Evolutionary conservation across 1,140 invertebrate genomes (phyloP), one percentile per base, ranked within the genome.

Genomic region (Diorhabda elongata): DNA sequence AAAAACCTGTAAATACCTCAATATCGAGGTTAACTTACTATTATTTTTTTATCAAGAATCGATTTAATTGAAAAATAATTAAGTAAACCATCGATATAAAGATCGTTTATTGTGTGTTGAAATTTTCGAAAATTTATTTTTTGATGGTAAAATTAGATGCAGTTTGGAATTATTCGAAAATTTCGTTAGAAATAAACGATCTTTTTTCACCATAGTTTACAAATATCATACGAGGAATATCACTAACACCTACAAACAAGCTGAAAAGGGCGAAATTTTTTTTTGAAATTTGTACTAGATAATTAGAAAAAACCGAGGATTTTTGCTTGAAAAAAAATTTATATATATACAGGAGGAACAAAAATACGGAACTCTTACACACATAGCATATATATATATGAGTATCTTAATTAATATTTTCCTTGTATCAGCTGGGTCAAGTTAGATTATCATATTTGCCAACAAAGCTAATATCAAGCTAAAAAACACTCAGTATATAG

Each of bases 401-500:
- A 52, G 47, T 52, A 52, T 52, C 47, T 52, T 52, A 52, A 52
- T 52, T 52, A 52, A 52, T 52, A 52, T 8, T 3, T 52, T 6
- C 47, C n/a, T 6, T 3, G 4, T 52, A 3, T 8, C 47, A 52
- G 47, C 47, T 52, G 47, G 47, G 47, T 52, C 47, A 52, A 6
- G 6, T 52, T 52, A 52, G 47, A 52, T 9, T 52, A 52, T 52
- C n/a, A 52, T 4, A 52, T 2, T 52, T 52, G 47, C 47, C 47
- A 52, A 52, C 47, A 52, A 52, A 52, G 47, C 47, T 52, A 52
- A 52, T 52, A 52, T 52, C 47, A 52, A 52, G 47, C 47, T 52
- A 52, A n/a, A 26, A 52, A 8, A 52, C 47, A 52, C 47, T 52
- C 47, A 52, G 47, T 52, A 52, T 52, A 52, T 52, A 52, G 6